A percentile compares a stretch with the other conserved stretches of the same genome.
Evolutionary conservation across 2,888 invertebrate species (phyloP).

Genomic region (Diogma glabrata): DNA sequence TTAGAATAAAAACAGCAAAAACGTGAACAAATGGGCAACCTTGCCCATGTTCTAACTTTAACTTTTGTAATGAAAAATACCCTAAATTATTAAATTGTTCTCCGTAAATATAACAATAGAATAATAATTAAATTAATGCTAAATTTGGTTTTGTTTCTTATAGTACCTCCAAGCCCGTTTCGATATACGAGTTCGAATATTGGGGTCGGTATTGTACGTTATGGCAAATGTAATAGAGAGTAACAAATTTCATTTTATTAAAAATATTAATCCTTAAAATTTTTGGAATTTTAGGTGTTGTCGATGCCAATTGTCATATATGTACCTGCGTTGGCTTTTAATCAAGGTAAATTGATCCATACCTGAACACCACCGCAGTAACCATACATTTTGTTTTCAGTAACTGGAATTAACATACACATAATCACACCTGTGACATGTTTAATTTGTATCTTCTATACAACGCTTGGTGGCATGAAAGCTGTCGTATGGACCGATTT

Average conservation of each 20-base stretch:
- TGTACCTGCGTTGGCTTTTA: conserved; percentile 66
- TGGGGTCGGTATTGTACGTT: neutral
- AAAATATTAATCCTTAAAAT: too few relatives aligned
- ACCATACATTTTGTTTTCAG: neutral
- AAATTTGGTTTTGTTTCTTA: too few relatives aligned
- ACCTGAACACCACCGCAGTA: neutral
- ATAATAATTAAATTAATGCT: too few relatives aligned
- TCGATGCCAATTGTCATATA: conserved; percentile 39
- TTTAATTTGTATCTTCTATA: conserved; percentile 73
- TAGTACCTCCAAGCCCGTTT: neutral
- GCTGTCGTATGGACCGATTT: conserved; percentile 79
- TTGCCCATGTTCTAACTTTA: too few relatives aligned
- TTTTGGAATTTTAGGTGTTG: too few relatives aligned
- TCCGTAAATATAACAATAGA: too few relatives aligned
- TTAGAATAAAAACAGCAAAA: too few relatives aligned
- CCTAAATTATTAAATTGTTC: too few relatives aligned
- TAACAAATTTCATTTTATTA: too few relatives aligned
- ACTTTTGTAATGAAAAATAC: too few relatives aligned
- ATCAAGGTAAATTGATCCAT: conserved; percentile 39
- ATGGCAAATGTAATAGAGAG: too few relatives aligned
- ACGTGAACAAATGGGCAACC: too few relatives aligned
- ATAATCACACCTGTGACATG: conserved; percentile 73
- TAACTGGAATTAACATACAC: conserved; percentile 35
- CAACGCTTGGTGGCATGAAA: conserved; percentile 64
- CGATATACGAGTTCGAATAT: conserved; percentile 27